phyloP scores from a whole-genome alignment of 1,140 invertebrate genomes.

The Heliconius congener region DNA sequence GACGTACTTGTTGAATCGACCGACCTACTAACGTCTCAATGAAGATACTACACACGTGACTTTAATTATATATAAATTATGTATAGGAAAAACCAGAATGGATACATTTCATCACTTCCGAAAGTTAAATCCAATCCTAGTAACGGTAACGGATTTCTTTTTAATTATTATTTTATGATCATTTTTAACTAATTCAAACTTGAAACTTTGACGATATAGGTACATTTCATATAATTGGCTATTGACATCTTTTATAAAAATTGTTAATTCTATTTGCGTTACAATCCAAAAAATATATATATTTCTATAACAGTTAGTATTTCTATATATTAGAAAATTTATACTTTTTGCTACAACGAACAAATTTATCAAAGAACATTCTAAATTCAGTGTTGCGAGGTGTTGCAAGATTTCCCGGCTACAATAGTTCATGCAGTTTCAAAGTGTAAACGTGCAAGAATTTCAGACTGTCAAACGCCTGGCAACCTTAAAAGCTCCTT shows the following conservation, averaged over 20 bases:
- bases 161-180: neutral
- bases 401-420: constrained; percentile 18
- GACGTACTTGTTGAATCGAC: constrained; percentile 79
- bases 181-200: too few species aligned
- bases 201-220: too few species aligned
- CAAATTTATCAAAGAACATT: neutral
- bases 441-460: constrained; percentile 39
- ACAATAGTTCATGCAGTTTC: constrained; percentile 37
- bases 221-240: too few species aligned
- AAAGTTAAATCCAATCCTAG: neutral
- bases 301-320: neutral
- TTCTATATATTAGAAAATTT: neutral
- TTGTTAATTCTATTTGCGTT: too few species aligned
- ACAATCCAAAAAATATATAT: too few species aligned
- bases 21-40: constrained; percentile 77
- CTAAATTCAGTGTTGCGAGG: neutral
- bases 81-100: constrained; percentile 16
- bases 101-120: neutral
- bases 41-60: constrained; percentile 61
- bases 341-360: neutral
- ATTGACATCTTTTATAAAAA: too few species aligned
- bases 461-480: constrained; percentile 34
- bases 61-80: constrained; percentile 22
- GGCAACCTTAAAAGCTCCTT: constrained; percentile 38
- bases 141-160: fast-evolving